Percentiles rank a stretch among this genome's conserved stretches.
These are phyloP conservation scores for Eristalis tenax DNA, from an alignment of 2,888 invertebrate species.

Conservation along the genomic window DNA sequence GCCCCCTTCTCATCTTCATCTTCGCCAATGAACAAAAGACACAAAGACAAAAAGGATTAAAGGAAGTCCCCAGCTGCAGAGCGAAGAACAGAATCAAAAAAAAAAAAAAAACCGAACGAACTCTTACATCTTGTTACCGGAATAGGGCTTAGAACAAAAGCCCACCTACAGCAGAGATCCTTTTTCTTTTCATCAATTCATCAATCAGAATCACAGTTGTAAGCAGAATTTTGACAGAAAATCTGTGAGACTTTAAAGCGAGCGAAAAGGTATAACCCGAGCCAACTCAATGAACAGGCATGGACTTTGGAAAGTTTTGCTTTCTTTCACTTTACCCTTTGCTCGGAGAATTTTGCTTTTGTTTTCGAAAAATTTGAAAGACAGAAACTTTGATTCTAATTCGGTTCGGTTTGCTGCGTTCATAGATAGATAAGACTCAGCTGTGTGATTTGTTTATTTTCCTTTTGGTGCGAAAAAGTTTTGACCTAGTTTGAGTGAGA, in stretches of 20 bases:
- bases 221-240: slow-evolving; percentile 51
- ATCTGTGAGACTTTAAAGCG: slow-evolving; percentile 11
- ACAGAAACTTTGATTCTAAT: not conserved
- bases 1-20: not conserved
- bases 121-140: slow-evolving; percentile 48
- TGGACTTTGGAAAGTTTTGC: not conserved
- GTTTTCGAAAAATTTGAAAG: not conserved
- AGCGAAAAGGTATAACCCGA: slow-evolving; percentile 7
- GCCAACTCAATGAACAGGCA: not conserved
- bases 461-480: not conserved
- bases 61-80: slow-evolving; percentile 27
- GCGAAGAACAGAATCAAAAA: not conserved
- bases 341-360: not conserved
- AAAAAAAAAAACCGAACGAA: not conserved
- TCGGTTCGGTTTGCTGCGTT: not conserved
- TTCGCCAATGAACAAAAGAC: slow-evolving; percentile 29
- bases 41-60: slow-evolving; percentile 55
- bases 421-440: not conserved
- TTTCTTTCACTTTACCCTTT: not conserved
- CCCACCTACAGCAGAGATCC: slow-evolving; percentile 36
- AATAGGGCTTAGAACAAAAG: slow-evolving; percentile 52
- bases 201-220: slow-evolving; percentile 61
- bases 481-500: not conserved
- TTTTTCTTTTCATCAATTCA: slow-evolving; percentile 53
- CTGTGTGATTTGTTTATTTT: not conserved